Base-by-base conservation (phyloP, 2,888 invertebrate genomes). In the Tolmerus cingulatus region DNA sequence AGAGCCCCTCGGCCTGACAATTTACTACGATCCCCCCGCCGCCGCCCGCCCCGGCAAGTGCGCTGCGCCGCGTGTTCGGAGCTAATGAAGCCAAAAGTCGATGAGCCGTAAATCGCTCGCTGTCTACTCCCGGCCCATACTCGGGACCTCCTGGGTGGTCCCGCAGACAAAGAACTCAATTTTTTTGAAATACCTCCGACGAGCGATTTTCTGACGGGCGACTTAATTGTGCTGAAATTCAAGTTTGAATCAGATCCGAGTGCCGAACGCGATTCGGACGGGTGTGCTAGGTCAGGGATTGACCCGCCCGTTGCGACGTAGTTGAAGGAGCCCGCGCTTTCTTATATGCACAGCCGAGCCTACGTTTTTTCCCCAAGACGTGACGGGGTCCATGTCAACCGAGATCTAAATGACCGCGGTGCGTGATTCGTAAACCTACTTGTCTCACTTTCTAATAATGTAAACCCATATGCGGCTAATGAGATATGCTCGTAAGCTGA, bases 21-120 rank as follows among this genome's bases (percentile, higher is more conserved):
- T 85, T 85, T 85, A 85, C 85, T 85, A 85, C 12, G 85, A 85
- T 74, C 74, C 46, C 9, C 76, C 16, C 43, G 4, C 14, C 12
- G 2, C 5, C 43, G 30, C 43, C 0, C 43, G 4, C 4, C 43
- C 43, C 3, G 16, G 74, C 51, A 74, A 43, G 43, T 74, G 43
- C 74, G 51, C 77, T 66, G 27, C 27, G 66, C 66, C 37, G 77
- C 86, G 86, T 86, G 86, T 86, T 86, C 76, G n/a, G 43, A 37
- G 51, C 77, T 86, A 86, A 86, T 86, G 86, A 86, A 86, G 77
- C 57, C 43, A 27, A 66, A 77, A 77, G 86, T 86, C 86, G 86
- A 86, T 86, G 86, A 86, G 86, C 86, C 77, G 74, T 86, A 77
- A 86, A 86, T 77, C 34, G 85, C 85, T 74, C 82, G 82, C 55